Evolutionary conservation across 1,140 invertebrate species (phyloP), one percentile per base, ranked within the genome.

Genomic region (Lasioglossum baleicum): DNA sequence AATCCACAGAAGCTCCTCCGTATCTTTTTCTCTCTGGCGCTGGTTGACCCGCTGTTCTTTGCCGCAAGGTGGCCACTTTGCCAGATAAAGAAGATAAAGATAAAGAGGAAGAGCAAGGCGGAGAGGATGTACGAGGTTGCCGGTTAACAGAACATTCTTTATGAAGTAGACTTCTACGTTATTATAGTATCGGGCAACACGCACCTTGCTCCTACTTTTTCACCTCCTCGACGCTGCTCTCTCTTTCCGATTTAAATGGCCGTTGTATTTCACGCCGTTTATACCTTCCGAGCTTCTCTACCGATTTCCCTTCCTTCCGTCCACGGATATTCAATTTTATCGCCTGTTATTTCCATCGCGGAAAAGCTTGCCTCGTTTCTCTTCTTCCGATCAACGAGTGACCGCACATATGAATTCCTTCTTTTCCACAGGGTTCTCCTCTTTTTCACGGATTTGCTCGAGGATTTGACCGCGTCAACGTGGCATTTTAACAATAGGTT

Each of bases 1-100:
- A 86, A 82, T 86, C 83, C 80, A 85, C 84, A 75, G 83, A 82
- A 86, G 84, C 84, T 85, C 58, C 67, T 22, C 48, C 61, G 68
- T 77, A 78, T 75, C 72, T 70, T 69, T 76, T 81, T 76, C 73
- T 61, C 60, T 56, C 17, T 13, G 56, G 64, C 75, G 61, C n/a
- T 72, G 67, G 72, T 70, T 70, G 76, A 76, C 73, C 60, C 67
- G 76, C 60, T 80, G 80, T 76, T 80, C 78, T 71, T 81, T 48
- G 58, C 63, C 72, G 61, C 78, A 87, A 90, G 86, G 88, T 88
- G 90, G 86, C 84, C 88, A 88, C 81, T 69, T 83, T 61, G 82
- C 79, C 83, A 90, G 88, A 92, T 90, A 91, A 92, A 87, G 87
- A 85, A 86, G 88, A 92, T 91, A 92, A 91, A 91, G 90, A 92